phyloP scores from a whole-genome alignment of 1,140 invertebrate genomes.

The Sycophaga agraensis region DNA sequence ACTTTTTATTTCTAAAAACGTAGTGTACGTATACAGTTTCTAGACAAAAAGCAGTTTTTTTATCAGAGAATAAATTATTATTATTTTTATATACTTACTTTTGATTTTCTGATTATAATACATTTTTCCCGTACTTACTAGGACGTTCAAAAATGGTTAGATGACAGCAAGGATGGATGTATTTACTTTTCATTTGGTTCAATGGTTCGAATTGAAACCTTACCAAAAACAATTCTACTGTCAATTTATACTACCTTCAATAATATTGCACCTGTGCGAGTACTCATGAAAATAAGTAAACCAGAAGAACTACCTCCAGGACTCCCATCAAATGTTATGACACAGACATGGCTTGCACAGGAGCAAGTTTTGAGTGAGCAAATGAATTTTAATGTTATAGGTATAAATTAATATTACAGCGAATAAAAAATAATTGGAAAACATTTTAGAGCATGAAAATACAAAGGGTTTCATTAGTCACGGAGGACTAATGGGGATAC shows the following conservation, averaged over 20 bases:
- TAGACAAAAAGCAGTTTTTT: no score
- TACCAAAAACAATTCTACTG: slow-evolving; percentile 37
- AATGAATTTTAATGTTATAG: not conserved
- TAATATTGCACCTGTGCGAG: slow-evolving; percentile 40
- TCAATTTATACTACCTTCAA: slow-evolving; percentile 40
- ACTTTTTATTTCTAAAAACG: no score
- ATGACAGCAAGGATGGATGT: slow-evolving; percentile 67
- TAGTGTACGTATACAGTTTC: no score
- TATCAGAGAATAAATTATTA: no score
- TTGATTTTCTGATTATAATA: no score
- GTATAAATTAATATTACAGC: slow-evolving; percentile 25
- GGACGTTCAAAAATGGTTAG: slow-evolving; percentile 68
- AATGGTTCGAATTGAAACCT: slow-evolving; percentile 66
- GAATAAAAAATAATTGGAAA: slow-evolving; percentile 7
- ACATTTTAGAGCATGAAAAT: slow-evolving; percentile 66
- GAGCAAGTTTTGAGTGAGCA: slow-evolving; percentile 51
- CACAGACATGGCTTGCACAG: slow-evolving; percentile 67
- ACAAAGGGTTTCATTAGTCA: slow-evolving; percentile 70
- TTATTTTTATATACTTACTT: no score
- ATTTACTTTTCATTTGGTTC: slow-evolving; percentile 75
- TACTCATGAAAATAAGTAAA: slow-evolving; percentile 42
- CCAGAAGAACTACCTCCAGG: slow-evolving; percentile 44
- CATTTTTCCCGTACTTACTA: no score
- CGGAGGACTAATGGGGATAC: slow-evolving; percentile 69
- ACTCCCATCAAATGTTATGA: slow-evolving; percentile 64